Evolutionary conservation across 2,113 vertebrate species (phyloP).

Genomic region (Cinclus cinclus): DNA sequence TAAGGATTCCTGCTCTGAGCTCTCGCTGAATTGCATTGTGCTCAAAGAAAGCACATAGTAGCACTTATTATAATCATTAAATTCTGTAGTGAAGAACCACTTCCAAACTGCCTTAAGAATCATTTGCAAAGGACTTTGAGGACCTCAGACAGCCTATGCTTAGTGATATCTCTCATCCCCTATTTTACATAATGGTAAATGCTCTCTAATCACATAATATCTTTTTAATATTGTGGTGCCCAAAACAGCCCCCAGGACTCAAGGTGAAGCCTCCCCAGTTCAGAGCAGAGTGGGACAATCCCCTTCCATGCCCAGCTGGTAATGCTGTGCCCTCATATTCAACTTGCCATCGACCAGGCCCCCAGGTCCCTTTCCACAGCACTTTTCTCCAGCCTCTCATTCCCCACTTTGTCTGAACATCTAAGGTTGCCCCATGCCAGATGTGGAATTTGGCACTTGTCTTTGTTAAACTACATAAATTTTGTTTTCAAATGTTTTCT

Average conservation of each 20-base stretch:
- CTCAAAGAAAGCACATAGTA: background rate
- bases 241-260: background rate
- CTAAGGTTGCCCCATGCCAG: background rate
- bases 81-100: background rate
- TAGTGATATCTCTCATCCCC: background rate
- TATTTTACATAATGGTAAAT: background rate
- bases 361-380: background rate
- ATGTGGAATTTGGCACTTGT: background rate
- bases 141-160: background rate
- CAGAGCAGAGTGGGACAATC: background rate
- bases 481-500: background rate
- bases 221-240: background rate
- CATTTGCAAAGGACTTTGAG: background rate
- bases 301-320: accelerated
- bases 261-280: background rate
- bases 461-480: background rate
- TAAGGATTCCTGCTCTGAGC: background rate
- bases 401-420: background rate
- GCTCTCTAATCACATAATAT: background rate
- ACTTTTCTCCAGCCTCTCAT: background rate
- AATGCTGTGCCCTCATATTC: background rate
- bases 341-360: background rate
- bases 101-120: background rate
- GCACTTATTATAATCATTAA: background rate
- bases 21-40: background rate